phyloP scores from a whole-genome alignment of 2,797 vertebrate genomes.

The Rhinatrema bivittatum region DNA sequence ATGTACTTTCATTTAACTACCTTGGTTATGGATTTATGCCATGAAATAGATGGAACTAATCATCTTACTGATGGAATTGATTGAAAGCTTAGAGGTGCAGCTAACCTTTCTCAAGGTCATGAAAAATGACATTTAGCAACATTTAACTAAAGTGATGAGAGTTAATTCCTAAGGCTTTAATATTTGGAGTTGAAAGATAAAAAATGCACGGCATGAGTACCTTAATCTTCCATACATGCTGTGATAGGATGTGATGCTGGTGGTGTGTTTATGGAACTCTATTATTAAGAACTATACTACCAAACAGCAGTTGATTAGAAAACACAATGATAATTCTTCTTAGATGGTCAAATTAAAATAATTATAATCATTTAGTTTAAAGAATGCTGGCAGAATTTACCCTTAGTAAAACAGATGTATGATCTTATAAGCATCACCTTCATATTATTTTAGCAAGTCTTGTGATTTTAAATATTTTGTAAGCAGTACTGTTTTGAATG shows the following conservation, averaged over 20 bases:
- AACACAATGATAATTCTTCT: neutral
- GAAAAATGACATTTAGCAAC: constrained; percentile 10
- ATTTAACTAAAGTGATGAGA: neutral
- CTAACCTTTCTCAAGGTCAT: constrained; percentile 3
- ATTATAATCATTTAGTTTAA: neutral
- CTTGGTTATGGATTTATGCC: neutral
- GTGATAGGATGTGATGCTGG: neutral
- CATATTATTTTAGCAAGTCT: too few species aligned
- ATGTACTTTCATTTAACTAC: neutral
- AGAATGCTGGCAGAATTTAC: neutral
- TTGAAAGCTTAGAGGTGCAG: neutral
- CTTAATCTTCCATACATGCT: neutral
- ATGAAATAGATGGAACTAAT: constrained; percentile 1
- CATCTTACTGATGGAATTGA: constrained; percentile 5
- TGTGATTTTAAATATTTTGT: too few species aligned
- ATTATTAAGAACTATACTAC: neutral
- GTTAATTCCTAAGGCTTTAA: constrained; percentile 1
- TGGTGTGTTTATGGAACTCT: neutral
- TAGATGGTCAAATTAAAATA: too few species aligned
- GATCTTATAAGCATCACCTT: too few species aligned
- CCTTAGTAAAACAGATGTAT: too few species aligned
- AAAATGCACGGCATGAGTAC: neutral
- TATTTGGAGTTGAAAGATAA: neutral
- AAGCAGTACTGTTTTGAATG: too few species aligned
- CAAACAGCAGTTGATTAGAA: neutral